Evolutionary conservation across 2,888 invertebrate species (phyloP).

Genomic region (Tipula vernalis): DNA sequence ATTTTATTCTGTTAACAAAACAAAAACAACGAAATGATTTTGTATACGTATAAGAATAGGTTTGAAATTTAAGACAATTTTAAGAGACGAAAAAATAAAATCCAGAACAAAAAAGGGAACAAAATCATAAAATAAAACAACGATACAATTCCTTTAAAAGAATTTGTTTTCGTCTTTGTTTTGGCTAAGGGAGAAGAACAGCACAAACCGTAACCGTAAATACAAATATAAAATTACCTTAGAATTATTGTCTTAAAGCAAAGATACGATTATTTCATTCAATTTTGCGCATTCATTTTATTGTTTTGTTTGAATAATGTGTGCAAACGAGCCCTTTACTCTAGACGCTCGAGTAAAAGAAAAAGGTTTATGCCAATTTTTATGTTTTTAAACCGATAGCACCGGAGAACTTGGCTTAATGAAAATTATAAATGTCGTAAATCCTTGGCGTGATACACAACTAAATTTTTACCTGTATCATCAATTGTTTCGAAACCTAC

Average conservation of each 20-base stretch:
- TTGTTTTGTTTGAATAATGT: not conserved
- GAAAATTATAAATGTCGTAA: too few relatives aligned
- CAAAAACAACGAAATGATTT: not conserved
- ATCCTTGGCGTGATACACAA: too few relatives aligned
- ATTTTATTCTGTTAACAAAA: constrained; percentile 6
- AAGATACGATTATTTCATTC: not conserved
- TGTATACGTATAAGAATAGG: not conserved
- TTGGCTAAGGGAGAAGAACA: not conserved
- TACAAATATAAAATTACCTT: not conserved
- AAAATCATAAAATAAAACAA: constrained; percentile 7
- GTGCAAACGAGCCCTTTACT: not conserved
- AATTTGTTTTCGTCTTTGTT: not conserved
- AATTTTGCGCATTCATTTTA: not conserved
- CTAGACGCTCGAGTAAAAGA: not conserved
- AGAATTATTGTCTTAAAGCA: not conserved
- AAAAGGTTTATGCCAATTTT: not conserved
- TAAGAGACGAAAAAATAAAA: not conserved
- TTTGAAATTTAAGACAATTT: not conserved
- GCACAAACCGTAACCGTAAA: not conserved
- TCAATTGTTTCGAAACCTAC: too few relatives aligned
- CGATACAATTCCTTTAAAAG: not conserved
- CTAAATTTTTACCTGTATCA: too few relatives aligned
- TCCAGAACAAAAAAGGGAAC: not conserved
- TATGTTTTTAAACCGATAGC: too few relatives aligned
- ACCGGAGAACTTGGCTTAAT: too few relatives aligned